These are phyloP conservation scores for Myotis davidii DNA, from an alignment of 2,113 vertebrate genomes.

Conservation along the genomic window DNA sequence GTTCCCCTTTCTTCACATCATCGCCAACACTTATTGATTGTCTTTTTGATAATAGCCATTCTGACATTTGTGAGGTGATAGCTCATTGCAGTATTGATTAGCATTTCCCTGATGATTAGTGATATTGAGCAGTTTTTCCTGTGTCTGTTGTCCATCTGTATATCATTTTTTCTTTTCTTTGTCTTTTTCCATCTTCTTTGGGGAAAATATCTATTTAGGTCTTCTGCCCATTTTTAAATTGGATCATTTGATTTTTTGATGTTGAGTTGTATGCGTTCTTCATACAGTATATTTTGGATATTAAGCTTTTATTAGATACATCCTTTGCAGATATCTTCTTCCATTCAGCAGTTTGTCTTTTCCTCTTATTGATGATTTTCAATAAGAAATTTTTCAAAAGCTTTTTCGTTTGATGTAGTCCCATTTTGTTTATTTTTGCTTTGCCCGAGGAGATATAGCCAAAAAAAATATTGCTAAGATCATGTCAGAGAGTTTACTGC, in stretches of 20 bases:
- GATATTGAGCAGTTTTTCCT: not conserved
- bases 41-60: not conserved
- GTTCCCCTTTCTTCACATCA: not conserved
- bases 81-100: not conserved
- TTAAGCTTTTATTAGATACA: not conserved
- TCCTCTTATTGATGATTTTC: not conserved
- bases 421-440: not conserved
- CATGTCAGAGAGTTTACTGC: not conserved
- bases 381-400: too few relatives aligned
- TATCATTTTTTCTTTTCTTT: not conserved
- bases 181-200: not conserved
- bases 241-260: not conserved
- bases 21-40: not conserved
- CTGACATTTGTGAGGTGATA: not conserved
- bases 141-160: not conserved
- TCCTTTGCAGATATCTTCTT: not conserved
- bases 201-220: not conserved
- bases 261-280: not conserved
- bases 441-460: not conserved
- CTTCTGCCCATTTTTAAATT: not conserved
- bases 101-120: not conserved
- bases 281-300: not conserved
- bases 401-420: not conserved
- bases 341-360: not conserved
- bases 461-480: not conserved